Evolutionary conservation across 2,888 invertebrate species (phyloP), one percentile per base, ranked within the genome.

Genomic region (Anaspis maculata): DNA sequence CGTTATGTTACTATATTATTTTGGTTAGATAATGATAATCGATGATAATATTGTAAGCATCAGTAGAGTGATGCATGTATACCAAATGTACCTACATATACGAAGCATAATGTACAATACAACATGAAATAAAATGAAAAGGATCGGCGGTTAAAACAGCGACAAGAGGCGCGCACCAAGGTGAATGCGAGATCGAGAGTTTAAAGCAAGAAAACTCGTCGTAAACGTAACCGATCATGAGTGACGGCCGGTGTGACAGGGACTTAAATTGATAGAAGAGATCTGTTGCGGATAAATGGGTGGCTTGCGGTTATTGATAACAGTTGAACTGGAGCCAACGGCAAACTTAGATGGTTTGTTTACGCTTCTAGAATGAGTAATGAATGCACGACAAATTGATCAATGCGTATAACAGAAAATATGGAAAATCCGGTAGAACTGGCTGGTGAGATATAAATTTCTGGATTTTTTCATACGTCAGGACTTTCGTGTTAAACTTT

Each of bases 321-420:
- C 51, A 48, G 51, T 51, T 50, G 52, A 52, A 53, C 52, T 49
- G 45, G 45, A 52, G 54, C 52, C 53, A 54, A 49, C 46, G 48
- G 48, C 49, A 54, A 53, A 51, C 52, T 54, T 50, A 42, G 50
- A 55, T 51, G 52, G 53, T 55, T 55, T 55, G 54, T 56, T 54
- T 54, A 52, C 52, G 54, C 47, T 52, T 35, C 39, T 37, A 39
- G 53, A 49, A 54, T 56, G 52, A 54, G 49, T 54, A 56, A 54
- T 54, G 56, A 54, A 52, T 49, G 48, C 52, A 54, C 52, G 56
- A 54, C 51, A 54, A 52, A 54, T 54, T 56, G 52, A 52, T 51
- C 47, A 48, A 44, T 45, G 49, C 48, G 43, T 44, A 51, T n/a
- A n/a, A n/a, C 32, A 40, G 43, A 49, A 50, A 49, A 51, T 45